phyloP scores from a whole-genome alignment of 2,888 invertebrate species.

The Melitaea athalia region DNA sequence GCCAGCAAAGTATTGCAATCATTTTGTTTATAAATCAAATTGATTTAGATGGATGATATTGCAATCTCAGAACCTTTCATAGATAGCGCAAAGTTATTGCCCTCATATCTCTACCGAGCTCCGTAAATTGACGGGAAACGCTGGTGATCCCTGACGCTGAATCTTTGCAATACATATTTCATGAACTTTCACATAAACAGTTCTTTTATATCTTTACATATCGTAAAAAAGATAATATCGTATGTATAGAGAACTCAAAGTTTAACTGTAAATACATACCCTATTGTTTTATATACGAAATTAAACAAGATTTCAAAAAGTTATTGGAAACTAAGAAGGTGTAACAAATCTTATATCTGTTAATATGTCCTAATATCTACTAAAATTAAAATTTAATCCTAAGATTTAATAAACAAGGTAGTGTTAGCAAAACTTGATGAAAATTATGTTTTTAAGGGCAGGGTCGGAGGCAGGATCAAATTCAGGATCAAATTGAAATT shows the following conservation, averaged over 20 bases:
- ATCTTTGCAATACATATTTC: slow-evolving; percentile 65
- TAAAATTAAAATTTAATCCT: slow-evolving; percentile 10
- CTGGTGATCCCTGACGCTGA: slow-evolving; percentile 59
- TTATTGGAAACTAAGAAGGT: no score
- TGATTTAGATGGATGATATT: slow-evolving; percentile 49
- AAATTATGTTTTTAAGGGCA: slow-evolving; percentile 67
- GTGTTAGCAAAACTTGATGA: slow-evolving; percentile 62
- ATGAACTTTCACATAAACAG: slow-evolving; percentile 36
- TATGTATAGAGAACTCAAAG: not conserved
- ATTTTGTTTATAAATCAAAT: slow-evolving; percentile 30
- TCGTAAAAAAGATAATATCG: slow-evolving; percentile 9
- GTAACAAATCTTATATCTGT: no score
- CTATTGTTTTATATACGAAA: not conserved
- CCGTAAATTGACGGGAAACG: slow-evolving; percentile 66
- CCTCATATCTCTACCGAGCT: slow-evolving; percentile 57
- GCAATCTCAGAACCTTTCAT: slow-evolving; percentile 64
- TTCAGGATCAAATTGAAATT: slow-evolving; percentile 65
- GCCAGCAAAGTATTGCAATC: not conserved
- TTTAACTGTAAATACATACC: not conserved
- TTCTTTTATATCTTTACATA: slow-evolving; percentile 24
- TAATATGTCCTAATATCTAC: not conserved
- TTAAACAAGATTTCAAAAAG: no score
- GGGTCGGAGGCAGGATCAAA: slow-evolving; percentile 29
- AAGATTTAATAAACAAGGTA: slow-evolving; percentile 51
- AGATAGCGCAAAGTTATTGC: slow-evolving; percentile 69